These are phyloP conservation scores for Drosophila kambysellisi DNA, from an alignment of 2,888 invertebrate species.

Conservation along the genomic window DNA sequence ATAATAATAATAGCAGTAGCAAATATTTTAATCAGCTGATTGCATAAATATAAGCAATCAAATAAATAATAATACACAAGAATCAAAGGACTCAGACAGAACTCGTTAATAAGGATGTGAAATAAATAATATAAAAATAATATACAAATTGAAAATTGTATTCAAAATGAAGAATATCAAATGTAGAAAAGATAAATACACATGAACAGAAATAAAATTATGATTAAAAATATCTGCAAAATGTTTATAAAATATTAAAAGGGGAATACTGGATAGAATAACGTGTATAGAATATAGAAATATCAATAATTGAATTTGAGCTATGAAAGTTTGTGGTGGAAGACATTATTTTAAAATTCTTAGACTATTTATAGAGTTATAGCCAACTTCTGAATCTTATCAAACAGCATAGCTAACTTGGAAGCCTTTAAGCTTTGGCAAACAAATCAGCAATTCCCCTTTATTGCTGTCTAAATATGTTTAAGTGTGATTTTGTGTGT, in stretches of 20 bases:
- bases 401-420: conserved; percentile 43
- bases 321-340: neutral
- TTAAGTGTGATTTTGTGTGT: conserved; percentile 1
- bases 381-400: neutral
- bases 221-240: neutral
- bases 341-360: no score
- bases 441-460: conserved; percentile 54
- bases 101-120: no score
- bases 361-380: no score
- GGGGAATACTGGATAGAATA: neutral
- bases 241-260: neutral
- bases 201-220: neutral
- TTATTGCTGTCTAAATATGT: conserved; percentile 37
- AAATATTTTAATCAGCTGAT: neutral
- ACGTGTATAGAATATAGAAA: neutral
- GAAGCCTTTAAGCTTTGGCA: conserved; percentile 48
- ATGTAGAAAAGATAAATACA: neutral
- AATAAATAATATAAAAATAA: neutral
- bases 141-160: neutral
- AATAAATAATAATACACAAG: neutral
- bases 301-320: neutral
- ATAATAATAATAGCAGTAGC: neutral
- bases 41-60: neutral
- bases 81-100: no score
- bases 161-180: neutral